Evolutionary conservation across 2,797 vertebrate genomes (phyloP).

Genomic region (Bucorvus abyssinicus): DNA sequence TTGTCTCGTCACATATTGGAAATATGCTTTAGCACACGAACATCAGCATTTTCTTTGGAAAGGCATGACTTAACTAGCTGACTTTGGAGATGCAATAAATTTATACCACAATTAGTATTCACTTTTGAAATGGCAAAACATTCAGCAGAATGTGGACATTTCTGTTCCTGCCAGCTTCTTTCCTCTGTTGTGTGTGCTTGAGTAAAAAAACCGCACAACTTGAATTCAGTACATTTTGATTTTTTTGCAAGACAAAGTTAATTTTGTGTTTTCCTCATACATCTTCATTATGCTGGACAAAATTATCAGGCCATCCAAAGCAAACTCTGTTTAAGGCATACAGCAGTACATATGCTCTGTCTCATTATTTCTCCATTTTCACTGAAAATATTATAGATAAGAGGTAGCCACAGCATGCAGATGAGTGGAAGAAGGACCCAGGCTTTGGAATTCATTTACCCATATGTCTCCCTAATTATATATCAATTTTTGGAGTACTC

Average conservation of each 20-base stretch:
- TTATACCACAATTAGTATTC: neutral
- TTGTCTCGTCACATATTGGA: neutral
- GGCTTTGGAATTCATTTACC: neutral
- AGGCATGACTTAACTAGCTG: neutral
- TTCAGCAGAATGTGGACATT: neutral
- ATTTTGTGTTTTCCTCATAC: neutral
- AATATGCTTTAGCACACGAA: neutral
- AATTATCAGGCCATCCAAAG: neutral
- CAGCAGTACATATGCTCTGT: neutral
- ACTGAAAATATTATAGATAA: neutral
- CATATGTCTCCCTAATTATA: neutral
- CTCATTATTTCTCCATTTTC: conserved; percentile 13
- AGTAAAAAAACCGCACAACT: fast-evolving
- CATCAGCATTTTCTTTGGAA: neutral
- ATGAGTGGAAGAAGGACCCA: neutral
- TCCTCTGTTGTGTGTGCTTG: neutral
- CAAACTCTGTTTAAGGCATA: neutral
- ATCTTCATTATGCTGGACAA: neutral
- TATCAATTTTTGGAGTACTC: neutral
- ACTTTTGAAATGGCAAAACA: neutral
- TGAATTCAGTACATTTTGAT: neutral
- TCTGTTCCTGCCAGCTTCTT: neutral
- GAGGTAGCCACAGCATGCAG: neutral
- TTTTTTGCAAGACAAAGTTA: neutral
- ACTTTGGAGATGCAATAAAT: neutral